These are phyloP conservation scores for Embidobia sp. DNA, from an alignment of 2,888 invertebrate genomes.

Conservation along the genomic window DNA sequence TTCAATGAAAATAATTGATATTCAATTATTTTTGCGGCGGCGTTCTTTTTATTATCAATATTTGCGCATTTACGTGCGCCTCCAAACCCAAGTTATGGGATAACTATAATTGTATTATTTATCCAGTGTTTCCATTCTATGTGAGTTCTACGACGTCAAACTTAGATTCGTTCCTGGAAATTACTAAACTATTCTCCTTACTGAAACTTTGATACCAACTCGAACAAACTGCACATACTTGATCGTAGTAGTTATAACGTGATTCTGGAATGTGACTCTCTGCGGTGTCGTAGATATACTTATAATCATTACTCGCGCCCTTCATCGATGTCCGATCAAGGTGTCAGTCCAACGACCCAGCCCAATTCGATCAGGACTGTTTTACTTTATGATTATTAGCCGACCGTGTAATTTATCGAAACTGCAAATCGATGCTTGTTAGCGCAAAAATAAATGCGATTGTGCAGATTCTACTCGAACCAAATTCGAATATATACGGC, in stretches of 20 bases:
- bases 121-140: constrained; percentile 62
- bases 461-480: too few relatives aligned
- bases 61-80: constrained; percentile 44
- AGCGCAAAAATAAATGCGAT: too few relatives aligned
- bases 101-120: constrained; percentile 65
- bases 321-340: constrained; percentile 34
- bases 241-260: constrained; percentile 61
- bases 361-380: too few relatives aligned
- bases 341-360: too few relatives aligned
- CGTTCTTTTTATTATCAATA: constrained; percentile 41
- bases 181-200: constrained; percentile 66
- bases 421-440: too few relatives aligned
- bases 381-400: too few relatives aligned
- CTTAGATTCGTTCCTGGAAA: constrained; percentile 64
- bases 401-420: too few relatives aligned
- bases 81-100: constrained; percentile 54
- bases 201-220: constrained; percentile 63
- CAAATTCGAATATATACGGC: too few relatives aligned
- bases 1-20: too few relatives aligned
- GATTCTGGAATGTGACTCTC: constrained; percentile 59
- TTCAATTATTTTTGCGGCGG: constrained; percentile 3
- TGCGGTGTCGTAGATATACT: constrained; percentile 56
- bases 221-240: constrained; percentile 64
- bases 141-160: constrained; percentile 61
- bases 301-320: constrained; percentile 57